A percentile compares a stretch with the other conserved stretches of the same genome.
Evolutionary conservation across 2,113 vertebrate genomes (phyloP).

Genomic region (Mustela nigripes): DNA sequence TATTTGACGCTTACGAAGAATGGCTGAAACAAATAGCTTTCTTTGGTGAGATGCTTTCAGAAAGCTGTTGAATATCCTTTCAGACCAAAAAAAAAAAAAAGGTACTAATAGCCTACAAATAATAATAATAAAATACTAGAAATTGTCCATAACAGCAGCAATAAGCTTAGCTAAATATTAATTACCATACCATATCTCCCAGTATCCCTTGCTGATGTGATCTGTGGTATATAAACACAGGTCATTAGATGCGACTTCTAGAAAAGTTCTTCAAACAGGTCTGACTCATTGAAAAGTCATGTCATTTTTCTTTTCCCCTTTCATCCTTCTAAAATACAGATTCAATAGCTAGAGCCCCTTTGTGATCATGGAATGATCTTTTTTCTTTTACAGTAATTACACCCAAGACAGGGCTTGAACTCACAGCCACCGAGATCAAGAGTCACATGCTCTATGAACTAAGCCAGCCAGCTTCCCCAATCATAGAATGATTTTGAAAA

Average conservation of each 20-base stretch:
- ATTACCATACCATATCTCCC: background rate
- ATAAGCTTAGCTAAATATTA: background rate
- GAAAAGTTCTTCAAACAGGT: background rate
- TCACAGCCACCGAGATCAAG: background rate
- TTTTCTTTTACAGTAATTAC: background rate
- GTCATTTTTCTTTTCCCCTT: background rate
- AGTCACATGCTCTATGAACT: background rate
- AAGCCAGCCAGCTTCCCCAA: background rate
- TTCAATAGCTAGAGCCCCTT: background rate
- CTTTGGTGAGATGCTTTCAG: background rate
- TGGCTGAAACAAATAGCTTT: background rate
- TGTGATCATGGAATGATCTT: background rate
- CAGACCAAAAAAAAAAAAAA: background rate
- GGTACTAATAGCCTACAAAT: background rate
- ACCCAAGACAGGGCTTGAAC: background rate
- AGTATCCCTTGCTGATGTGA: background rate
- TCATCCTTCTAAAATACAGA: background rate
- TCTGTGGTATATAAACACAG: background rate
- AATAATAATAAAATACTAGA: slow-evolving; percentile 1
- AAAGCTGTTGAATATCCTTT: background rate
- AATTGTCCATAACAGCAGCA: background rate
- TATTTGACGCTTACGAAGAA: background rate
- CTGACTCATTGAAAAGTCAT: background rate
- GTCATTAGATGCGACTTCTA: background rate
- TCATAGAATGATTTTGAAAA: background rate